phyloP scores from a whole-genome alignment of 1,140 invertebrate species.

The Neomicropteryx cornuta region DNA sequence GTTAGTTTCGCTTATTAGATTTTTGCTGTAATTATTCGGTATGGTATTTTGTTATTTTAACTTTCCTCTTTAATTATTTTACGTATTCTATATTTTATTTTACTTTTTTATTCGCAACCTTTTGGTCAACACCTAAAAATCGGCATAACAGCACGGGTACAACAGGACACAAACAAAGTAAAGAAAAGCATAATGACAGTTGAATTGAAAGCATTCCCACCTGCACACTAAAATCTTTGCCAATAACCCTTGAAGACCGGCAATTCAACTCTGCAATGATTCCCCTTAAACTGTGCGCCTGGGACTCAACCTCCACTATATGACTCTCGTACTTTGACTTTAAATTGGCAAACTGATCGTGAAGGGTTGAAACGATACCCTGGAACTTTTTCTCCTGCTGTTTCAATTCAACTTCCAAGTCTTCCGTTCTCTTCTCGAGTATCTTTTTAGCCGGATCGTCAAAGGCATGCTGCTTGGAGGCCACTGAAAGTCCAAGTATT shows the following conservation, averaged over 20 bases:
- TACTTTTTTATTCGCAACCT: too few species aligned
- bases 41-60: too few species aligned
- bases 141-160: too few species aligned
- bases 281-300: slow-evolving; percentile 30
- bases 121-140: too few species aligned
- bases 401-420: slow-evolving; percentile 54
- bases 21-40: too few species aligned
- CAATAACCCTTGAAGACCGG: background rate
- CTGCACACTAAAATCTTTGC: too few species aligned
- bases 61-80: too few species aligned
- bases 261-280: slow-evolving; percentile 3
- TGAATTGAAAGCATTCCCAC: too few species aligned
- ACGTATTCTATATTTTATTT: too few species aligned
- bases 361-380: slow-evolving; percentile 53
- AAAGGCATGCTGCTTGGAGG: slow-evolving; percentile 43
- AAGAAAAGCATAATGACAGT: too few species aligned
- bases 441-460: slow-evolving; percentile 50
- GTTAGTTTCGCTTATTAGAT: too few species aligned
- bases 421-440: slow-evolving; percentile 56
- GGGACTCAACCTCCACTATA: slow-evolving; percentile 58
- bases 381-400: slow-evolving; percentile 57
- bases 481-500: slow-evolving; percentile 33
- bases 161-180: too few species aligned
- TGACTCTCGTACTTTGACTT: slow-evolving; percentile 63
- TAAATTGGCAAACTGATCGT: slow-evolving; percentile 62